Evolutionary conservation across 2,888 invertebrate genomes (phyloP).

Genomic region (Fragum fragum): DNA sequence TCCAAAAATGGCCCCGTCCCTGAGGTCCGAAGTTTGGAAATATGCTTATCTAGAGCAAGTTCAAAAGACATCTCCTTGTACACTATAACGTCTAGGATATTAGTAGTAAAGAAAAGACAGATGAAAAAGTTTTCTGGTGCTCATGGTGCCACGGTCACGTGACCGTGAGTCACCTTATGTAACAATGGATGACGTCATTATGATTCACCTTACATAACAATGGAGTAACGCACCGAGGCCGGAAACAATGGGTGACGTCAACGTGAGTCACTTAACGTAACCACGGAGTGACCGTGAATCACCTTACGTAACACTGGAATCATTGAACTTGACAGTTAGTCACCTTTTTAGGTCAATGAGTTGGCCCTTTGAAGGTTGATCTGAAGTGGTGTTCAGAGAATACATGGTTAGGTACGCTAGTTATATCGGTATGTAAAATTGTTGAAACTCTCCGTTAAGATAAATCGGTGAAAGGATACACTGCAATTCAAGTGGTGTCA

Average conservation of each 20-base stretch:
- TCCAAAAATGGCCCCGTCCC: too few relatives aligned
- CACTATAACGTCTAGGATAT: too few relatives aligned
- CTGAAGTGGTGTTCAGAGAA: not conserved
- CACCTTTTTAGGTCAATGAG: too few relatives aligned
- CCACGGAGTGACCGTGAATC: not conserved
- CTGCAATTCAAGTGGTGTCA: not conserved
- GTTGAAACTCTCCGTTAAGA: not conserved
- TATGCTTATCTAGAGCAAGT: too few relatives aligned
- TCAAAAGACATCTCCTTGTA: too few relatives aligned
- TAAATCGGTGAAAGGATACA: not conserved
- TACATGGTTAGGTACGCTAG: not conserved
- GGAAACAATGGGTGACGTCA: constrained; percentile 1
- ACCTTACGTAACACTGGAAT: not conserved
- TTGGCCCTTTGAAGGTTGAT: not conserved
- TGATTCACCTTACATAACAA: not conserved
- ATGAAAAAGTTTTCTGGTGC: too few relatives aligned
- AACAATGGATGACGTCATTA: not conserved
- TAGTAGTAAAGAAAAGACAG: too few relatives aligned
- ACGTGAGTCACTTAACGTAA: constrained; percentile 2
- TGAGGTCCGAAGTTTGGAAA: too few relatives aligned
- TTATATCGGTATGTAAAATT: not conserved
- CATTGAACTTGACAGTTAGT: not conserved
- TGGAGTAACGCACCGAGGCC: not conserved
- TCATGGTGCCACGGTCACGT: too few relatives aligned
- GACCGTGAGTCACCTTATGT: too few relatives aligned